phyloP scores from a whole-genome alignment of 2,113 vertebrate genomes.

The Papio anubis region DNA sequence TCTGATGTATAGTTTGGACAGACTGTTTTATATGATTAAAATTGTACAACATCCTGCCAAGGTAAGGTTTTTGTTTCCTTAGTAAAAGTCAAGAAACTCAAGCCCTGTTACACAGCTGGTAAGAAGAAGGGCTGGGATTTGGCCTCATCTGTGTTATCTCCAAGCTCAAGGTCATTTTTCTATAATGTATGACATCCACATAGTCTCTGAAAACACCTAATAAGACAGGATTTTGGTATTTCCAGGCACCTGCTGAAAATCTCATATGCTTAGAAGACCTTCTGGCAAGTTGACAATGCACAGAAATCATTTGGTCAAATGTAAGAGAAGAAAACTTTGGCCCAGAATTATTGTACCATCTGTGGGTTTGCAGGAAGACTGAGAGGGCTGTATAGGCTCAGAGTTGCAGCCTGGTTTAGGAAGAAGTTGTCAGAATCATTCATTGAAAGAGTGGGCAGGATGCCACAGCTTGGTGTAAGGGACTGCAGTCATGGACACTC shows the following conservation, averaged over 20 bases:
- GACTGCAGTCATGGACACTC: rapidly evolving
- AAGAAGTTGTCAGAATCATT: not conserved
- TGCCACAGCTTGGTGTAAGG: rapidly evolving
- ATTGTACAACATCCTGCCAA: not conserved
- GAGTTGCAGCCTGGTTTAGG: not conserved
- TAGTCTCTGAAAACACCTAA: not conserved
- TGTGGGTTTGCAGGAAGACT: not conserved
- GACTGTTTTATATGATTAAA: not conserved
- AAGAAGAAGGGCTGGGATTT: not conserved
- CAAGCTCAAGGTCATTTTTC: not conserved
- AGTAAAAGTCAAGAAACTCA: not conserved
- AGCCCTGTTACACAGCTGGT: not conserved
- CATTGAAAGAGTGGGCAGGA: not conserved
- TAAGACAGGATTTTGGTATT: rapidly evolving
- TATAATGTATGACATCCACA: rapidly evolving
- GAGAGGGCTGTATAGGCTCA: not conserved
- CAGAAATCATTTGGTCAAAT: not conserved
- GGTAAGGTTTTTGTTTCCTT: not conserved
- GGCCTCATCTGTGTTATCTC: not conserved
- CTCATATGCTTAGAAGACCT: not conserved
- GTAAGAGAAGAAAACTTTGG: not conserved
- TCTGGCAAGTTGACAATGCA: rapidly evolving
- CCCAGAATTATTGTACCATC: rapidly evolving
- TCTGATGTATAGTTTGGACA: not conserved
- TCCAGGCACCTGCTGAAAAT: not conserved